A percentile compares a stretch with the other conserved stretches of the same genome.
Conservation (phyloP, 2,888 invertebrate genomes). For the Cistogaster globosa region DNA sequence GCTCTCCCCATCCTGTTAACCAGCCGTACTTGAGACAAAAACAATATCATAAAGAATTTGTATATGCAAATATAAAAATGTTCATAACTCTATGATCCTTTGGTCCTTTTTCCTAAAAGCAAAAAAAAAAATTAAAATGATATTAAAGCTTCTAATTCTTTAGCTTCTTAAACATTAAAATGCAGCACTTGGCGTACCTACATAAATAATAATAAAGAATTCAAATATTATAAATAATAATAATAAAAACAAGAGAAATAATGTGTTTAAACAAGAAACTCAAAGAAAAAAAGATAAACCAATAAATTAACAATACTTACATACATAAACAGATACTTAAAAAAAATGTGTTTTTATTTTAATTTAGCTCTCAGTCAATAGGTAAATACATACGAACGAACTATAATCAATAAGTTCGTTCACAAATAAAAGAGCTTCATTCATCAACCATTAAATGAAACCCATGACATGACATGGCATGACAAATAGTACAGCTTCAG, state of each 20-base stretch:
- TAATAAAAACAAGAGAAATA: conserved; percentile 30
- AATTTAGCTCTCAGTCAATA: not conserved
- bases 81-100: not conserved
- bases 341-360: conserved; percentile 16
- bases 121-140: conserved; percentile 25
- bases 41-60: no score
- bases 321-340: conserved; percentile 44
- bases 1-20: not conserved
- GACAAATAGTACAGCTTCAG: no score
- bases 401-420: no score
- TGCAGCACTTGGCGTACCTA: conserved; percentile 69
- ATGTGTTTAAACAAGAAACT: conserved; percentile 37
- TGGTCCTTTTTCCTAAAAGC: no score
- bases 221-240: conserved; percentile 50
- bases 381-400: no score
- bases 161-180: conserved; percentile 61
- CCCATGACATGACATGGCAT: no score
- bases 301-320: conserved; percentile 62
- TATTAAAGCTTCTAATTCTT: conserved; percentile 62
- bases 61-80: not conserved
- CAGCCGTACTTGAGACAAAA: not conserved
- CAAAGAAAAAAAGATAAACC: conserved; percentile 27
- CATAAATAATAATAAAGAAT: conserved; percentile 56
- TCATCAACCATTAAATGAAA: no score
- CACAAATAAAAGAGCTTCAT: no score